A percentile compares a stretch with the other conserved stretches of the same genome.
These are phyloP conservation scores for Mythimna loreyi DNA, from an alignment of 2,888 invertebrate genomes.

Conservation along the genomic window DNA sequence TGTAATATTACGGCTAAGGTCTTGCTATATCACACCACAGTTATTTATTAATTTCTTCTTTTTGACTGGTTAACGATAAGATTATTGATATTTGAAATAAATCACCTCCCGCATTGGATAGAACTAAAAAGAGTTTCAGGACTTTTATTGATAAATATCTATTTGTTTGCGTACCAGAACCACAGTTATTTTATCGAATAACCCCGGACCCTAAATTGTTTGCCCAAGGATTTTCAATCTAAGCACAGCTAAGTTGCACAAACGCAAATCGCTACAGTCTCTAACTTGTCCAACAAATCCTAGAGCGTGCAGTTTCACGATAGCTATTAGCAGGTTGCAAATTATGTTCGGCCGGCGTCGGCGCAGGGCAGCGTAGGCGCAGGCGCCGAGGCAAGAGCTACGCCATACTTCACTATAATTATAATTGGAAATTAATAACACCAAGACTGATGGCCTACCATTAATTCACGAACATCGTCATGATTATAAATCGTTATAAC, in stretches of 20 bases:
- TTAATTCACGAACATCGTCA: conserved; percentile 39
- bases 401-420: conserved; percentile 63
- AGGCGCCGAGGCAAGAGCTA: conserved; percentile 75
- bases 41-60: no score
- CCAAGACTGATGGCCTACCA: conserved; percentile 48
- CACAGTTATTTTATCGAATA: no score
- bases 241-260: neutral
- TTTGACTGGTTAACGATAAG: no score
- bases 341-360: conserved; percentile 75
- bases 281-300: conserved; percentile 27
- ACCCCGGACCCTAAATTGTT: no score
- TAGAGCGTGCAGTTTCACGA: conserved; percentile 67
- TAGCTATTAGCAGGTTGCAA: conserved; percentile 88
- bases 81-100: no score
- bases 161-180: no score
- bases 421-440: conserved; percentile 68
- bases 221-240: neutral
- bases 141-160: no score
- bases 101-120: no score
- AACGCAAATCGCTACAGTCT: conserved; percentile 1
- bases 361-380: conserved; percentile 79
- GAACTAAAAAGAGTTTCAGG: no score
- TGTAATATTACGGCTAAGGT: no score
- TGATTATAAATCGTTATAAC: conserved; percentile 44
- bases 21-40: no score